Conservation (phyloP, 2,888 invertebrate species). For the Unio pictorum region DNA sequence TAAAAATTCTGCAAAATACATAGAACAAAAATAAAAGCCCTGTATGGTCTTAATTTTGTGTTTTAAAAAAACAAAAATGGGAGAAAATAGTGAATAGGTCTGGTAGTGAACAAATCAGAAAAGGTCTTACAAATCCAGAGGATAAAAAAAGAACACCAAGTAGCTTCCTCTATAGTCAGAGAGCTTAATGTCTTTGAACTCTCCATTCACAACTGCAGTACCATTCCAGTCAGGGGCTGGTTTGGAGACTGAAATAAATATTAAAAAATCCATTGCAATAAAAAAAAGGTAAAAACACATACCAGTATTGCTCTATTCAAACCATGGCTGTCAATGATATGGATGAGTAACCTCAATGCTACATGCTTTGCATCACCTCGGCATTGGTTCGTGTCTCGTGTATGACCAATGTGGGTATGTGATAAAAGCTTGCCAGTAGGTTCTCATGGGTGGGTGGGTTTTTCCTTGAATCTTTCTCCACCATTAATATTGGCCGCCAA, state of each 20-base stretch:
- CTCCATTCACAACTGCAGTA: constrained; percentile 87
- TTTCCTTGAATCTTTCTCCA: no score
- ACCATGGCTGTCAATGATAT: no score
- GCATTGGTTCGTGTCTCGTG: no score
- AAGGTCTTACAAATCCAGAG: constrained; percentile 83
- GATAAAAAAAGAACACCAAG: constrained; percentile 92
- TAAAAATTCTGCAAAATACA: no score
- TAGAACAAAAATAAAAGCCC: neutral
- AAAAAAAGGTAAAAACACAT: no score
- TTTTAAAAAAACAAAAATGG: neutral
- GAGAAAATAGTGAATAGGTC: neutral
- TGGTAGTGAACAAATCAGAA: neutral
- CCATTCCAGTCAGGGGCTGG: constrained; percentile 89
- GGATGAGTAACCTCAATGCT: no score
- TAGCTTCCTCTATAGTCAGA: constrained; percentile 91
- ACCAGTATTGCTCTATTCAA: no score
- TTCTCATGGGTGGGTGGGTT: no score
- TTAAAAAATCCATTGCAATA: neutral
- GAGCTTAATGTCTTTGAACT: constrained; percentile 87
- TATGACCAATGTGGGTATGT: no score
- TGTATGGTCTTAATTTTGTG: neutral
- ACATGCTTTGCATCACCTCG: no score
- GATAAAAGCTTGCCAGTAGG: no score
- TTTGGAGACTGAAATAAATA: constrained; percentile 63
- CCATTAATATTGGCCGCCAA: no score